These are phyloP conservation scores for Leptinotarsa juncta DNA, from an alignment of 2,888 invertebrate species.

Conservation along the genomic window DNA sequence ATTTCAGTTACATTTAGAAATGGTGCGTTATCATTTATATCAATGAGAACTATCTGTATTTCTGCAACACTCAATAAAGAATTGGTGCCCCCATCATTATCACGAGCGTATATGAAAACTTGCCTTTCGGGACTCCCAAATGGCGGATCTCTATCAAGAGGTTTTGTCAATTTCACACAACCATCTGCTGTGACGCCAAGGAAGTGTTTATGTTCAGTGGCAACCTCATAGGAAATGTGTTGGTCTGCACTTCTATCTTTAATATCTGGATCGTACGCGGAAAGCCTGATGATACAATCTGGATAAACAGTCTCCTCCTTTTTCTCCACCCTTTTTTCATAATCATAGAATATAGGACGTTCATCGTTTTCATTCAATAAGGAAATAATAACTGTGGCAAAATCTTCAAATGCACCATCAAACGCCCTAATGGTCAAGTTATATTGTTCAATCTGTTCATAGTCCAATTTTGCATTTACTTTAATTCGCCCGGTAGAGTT, in stretches of 20 bases:
- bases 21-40: constrained; percentile 97
- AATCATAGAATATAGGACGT: constrained; percentile 82
- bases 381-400: constrained; percentile 84
- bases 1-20: too few relatives aligned
- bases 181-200: constrained; percentile 81
- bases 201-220: constrained; percentile 77
- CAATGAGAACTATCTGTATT: constrained; percentile 74
- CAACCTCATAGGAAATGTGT: constrained; percentile 81
- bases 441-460: constrained; percentile 87
- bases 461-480: constrained; percentile 83
- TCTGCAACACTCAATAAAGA: constrained; percentile 77
- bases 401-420: constrained; percentile 86
- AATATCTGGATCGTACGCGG: constrained; percentile 89
- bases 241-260: constrained; percentile 80
- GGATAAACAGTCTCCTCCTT: constrained; percentile 78
- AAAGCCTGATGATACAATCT: constrained; percentile 78
- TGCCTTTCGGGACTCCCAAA: constrained; percentile 86
- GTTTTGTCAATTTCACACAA: constrained; percentile 78
- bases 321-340: constrained; percentile 79
- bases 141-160: constrained; percentile 90
- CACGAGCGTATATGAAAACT: constrained; percentile 79
- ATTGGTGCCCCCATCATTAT: constrained; percentile 76
- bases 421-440: constrained; percentile 85
- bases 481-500: constrained; percentile 86
- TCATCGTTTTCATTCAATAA: constrained; percentile 95